Evolutionary conservation across 2,797 vertebrate genomes (phyloP).

Genomic region (Avahi laniger): DNA sequence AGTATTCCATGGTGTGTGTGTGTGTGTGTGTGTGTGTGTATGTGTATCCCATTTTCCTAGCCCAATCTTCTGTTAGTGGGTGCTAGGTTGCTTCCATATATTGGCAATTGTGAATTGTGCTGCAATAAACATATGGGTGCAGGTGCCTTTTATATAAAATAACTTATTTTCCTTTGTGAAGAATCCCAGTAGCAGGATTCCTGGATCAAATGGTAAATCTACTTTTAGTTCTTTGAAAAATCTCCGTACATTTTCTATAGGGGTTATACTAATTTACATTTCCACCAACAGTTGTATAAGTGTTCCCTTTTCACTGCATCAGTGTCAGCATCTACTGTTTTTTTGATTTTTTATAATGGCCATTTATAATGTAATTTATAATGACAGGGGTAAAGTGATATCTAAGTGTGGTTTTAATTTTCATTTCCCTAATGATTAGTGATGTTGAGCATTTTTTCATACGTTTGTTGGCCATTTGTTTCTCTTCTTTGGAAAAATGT

Average conservation of each 20-base stretch:
- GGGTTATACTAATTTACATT: background rate
- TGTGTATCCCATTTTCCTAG: background rate
- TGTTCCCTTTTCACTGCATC: background rate
- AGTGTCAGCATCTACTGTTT: background rate
- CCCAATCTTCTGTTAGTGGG: background rate
- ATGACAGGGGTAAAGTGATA: background rate
- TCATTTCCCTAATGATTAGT: background rate
- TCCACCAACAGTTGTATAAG: background rate
- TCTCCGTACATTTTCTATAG: background rate
- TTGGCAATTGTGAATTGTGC: background rate
- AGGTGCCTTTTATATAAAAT: background rate
- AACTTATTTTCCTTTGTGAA: background rate
- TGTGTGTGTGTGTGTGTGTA: too few species aligned
- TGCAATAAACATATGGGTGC: background rate
- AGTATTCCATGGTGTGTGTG: background rate
- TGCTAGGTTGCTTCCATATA: background rate
- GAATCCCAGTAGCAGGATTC: background rate
- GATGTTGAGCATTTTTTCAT: background rate
- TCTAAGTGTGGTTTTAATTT: background rate
- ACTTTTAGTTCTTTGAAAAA: background rate
- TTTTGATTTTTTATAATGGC: background rate
- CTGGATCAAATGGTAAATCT: background rate
- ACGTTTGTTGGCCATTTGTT: background rate
- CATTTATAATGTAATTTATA: too few species aligned
- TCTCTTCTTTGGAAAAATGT: background rate